Evolutionary conservation across 2,888 invertebrate genomes (phyloP).

Genomic region (Aphidius colemani): DNA sequence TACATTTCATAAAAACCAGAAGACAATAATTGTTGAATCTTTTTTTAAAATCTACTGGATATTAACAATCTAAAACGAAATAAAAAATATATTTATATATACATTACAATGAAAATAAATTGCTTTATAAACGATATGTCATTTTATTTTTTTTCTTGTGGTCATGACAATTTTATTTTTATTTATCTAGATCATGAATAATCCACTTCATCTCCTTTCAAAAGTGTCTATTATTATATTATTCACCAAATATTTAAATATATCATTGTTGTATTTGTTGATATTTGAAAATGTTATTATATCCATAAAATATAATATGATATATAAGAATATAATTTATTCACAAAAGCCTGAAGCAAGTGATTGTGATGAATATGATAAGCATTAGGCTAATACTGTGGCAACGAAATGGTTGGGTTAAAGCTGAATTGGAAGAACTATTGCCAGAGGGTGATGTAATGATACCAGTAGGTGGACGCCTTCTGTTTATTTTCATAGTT

Average conservation of each 20-base stretch:
- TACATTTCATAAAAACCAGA: too few species aligned
- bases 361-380: constrained; percentile 32
- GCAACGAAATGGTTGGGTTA: constrained; percentile 18
- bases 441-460: constrained; percentile 29
- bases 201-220: not conserved
- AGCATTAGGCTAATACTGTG: constrained; percentile 30
- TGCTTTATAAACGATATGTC: constrained; percentile 20
- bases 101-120: constrained; percentile 1
- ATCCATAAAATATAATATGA: constrained; percentile 10
- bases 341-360: constrained; percentile 30
- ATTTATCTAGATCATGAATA: not conserved
- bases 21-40: too few species aligned
- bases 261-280: too few species aligned
- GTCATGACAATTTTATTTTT: constrained; percentile 1
- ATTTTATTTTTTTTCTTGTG: not conserved
- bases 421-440: constrained; percentile 25
- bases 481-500: constrained; percentile 46
- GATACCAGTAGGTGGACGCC: constrained; percentile 37
- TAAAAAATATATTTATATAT: too few species aligned
- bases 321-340: constrained; percentile 16
- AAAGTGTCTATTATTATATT: not conserved
- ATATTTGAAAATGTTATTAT: too few species aligned
- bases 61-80: too few species aligned
- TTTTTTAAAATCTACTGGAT: too few species aligned
- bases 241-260: not conserved